These are phyloP conservation scores for Seriola rivoliana DNA, from an alignment of 2,113 vertebrate genomes.

Conservation along the genomic window DNA sequence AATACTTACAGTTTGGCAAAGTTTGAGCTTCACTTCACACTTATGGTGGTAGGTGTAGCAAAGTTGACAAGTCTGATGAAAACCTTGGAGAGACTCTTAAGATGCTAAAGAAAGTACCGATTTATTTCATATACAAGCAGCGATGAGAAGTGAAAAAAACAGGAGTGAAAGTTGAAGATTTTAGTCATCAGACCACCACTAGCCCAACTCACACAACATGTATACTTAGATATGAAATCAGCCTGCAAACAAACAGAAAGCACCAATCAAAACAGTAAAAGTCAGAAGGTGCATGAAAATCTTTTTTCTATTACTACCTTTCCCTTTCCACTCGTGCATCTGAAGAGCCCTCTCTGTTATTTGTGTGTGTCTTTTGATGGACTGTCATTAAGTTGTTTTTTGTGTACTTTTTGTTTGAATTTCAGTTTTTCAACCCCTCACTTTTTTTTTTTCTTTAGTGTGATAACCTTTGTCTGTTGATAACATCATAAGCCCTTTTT, in stretches of 20 bases:
- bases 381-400: background rate
- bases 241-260: background rate
- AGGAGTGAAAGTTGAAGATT: background rate
- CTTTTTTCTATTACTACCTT: background rate
- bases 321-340: background rate
- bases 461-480: constrained; percentile 35
- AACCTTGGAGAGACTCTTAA: background rate
- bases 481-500: constrained; percentile 18
- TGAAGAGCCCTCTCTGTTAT: background rate
- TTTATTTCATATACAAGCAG: background rate
- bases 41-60: too few species aligned
- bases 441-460: background rate
- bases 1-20: background rate
- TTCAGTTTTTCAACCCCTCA: background rate
- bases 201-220: background rate
- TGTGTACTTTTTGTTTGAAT: constrained; percentile 8
- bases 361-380: background rate
- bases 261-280: background rate
- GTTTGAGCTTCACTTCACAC: background rate
- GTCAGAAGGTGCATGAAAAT: background rate
- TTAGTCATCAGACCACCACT: background rate
- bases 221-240: background rate
- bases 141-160: background rate
- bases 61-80: too few species aligned
- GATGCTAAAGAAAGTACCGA: background rate